These are phyloP conservation scores for Spilosoma lubricipeda DNA, from an alignment of 2,888 invertebrate genomes.

Conservation along the genomic window DNA sequence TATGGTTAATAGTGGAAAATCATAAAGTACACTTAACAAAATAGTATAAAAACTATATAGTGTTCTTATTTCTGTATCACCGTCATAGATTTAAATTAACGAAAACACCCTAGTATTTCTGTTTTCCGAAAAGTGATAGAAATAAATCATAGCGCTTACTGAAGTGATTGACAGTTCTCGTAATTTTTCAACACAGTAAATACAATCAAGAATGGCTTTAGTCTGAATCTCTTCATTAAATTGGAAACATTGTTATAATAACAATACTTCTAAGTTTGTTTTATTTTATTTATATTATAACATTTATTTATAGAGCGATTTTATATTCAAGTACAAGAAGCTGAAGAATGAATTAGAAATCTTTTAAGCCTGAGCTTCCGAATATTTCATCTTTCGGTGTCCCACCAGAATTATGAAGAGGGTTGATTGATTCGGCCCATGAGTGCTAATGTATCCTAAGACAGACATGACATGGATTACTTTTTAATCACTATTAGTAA, in stretches of 20 bases:
- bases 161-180: background rate
- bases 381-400: too few species aligned
- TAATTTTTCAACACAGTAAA: background rate
- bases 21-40: too few species aligned
- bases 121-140: background rate
- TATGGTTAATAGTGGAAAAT: too few species aligned
- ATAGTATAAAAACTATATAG: too few species aligned
- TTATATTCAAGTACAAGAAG: background rate
- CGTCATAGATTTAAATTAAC: too few species aligned
- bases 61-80: too few species aligned
- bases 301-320: background rate
- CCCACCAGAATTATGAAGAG: too few species aligned
- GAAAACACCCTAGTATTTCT: too few species aligned
- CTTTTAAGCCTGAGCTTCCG: background rate
- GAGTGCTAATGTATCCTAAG: background rate
- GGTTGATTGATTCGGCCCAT: too few species aligned
- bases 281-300: background rate
- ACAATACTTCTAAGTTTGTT: background rate
- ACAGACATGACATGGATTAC: too few species aligned
- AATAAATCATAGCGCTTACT: background rate
- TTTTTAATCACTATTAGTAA: background rate
- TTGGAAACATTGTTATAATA: background rate
- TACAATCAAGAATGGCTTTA: background rate
- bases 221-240: background rate
- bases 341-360: background rate